Evolutionary conservation across 2,797 vertebrate genomes (phyloP), one percentile per base, ranked within the genome.

Genomic region (Sebastes melanostomus): DNA sequence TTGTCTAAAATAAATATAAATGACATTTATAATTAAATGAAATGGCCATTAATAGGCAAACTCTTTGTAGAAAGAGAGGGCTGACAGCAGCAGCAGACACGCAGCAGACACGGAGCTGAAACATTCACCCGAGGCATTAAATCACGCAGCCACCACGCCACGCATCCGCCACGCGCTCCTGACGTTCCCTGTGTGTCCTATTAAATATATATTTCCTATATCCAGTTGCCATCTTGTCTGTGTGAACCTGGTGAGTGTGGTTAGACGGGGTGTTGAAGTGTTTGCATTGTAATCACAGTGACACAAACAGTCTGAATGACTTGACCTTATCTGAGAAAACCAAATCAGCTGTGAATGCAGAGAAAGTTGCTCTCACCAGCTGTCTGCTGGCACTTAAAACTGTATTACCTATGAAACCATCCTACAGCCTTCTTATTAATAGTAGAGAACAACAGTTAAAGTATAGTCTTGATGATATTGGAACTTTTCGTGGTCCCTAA

Each of bases 251-350:
- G 12, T 50, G 61, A 58, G 55, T 63, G 18, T 54, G 16, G 12
- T 59, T 55, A 38, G 36, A 66, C 11, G 9, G 52, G 13, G 34
- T 2, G 5, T 8, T 82, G 72, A 86, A 76, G 76, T 72, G 66
- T 80, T 82, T 81, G 65, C 73, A 55, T 56, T 60, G 78, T 59
- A 81, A 81, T 86, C 77, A 83, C 50, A 62, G 46, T 27, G 52
- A 68, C 75, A 75, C 42, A 67, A 75, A 83, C 76, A 77, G 66
- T 74, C 67, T 81, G 61, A 84, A 63, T 55, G 71, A 14, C 54
- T 62, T 81, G 74, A 86, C 83, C 82, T 86, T 85, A 82, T 83
- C 75, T 80, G 69, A 75, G 56, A 38, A 66, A 61, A 62, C 36
- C 42, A 77, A 75, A 84, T 84, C 52, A 87, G 67, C 66, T 72